phyloP scores from a whole-genome alignment of 2,113 vertebrate genomes.

The Orthonyx spaldingii region DNA sequence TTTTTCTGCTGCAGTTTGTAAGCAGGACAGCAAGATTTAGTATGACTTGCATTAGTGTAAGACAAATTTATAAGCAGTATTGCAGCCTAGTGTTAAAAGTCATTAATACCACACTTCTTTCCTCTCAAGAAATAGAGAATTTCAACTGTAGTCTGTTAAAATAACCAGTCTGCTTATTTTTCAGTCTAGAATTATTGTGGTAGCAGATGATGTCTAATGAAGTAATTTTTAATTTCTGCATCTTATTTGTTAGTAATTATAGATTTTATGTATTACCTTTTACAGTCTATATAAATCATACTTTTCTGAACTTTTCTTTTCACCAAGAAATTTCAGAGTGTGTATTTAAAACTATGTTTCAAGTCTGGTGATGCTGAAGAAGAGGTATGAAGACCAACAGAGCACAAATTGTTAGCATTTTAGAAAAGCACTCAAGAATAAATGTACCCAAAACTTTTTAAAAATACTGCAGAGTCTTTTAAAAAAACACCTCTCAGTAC shows the following conservation, averaged over 20 bases:
- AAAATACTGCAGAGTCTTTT: background rate
- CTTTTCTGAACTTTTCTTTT: background rate
- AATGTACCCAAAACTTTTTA: background rate
- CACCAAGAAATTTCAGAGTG: background rate
- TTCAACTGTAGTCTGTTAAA: background rate
- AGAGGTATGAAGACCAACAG: background rate
- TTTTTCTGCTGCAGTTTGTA: background rate
- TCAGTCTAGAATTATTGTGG: background rate
- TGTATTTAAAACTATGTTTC: background rate
- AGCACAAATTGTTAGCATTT: background rate
- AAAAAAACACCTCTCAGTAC: background rate
- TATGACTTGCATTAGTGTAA: background rate
- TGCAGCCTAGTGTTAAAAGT: background rate
- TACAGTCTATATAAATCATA: background rate
- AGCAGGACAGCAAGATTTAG: background rate
- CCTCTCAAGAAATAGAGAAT: background rate
- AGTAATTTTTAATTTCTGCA: conserved; percentile 42
- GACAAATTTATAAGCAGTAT: background rate
- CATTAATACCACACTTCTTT: background rate
- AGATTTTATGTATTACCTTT: conserved; percentile 51
- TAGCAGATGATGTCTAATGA: conserved; percentile 36
- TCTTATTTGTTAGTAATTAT: conserved; percentile 57
- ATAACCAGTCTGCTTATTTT: background rate
- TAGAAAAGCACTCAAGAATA: background rate
- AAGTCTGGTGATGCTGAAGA: background rate